Evolutionary conservation across 2,797 vertebrate species (phyloP).

Genomic region (Diplodus sargus): DNA sequence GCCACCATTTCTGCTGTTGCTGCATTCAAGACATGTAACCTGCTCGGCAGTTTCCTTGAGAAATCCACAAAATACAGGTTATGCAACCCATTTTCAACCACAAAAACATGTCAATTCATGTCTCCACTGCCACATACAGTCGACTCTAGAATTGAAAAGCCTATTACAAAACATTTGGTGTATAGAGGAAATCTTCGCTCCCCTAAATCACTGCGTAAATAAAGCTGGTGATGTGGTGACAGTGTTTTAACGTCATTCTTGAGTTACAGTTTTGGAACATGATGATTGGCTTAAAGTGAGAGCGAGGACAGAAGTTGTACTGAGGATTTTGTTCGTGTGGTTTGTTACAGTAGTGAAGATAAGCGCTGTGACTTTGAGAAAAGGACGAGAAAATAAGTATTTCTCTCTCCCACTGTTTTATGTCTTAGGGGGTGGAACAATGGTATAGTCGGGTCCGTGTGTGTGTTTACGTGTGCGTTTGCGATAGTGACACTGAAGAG

Average conservation of each 20-base stretch:
- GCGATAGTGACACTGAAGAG: constrained; percentile 26
- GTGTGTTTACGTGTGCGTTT: not conserved
- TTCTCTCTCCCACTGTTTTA: constrained; percentile 39
- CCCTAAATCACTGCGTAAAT: constrained; percentile 25
- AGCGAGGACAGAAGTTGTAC: constrained; percentile 7
- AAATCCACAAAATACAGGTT: constrained; percentile 4
- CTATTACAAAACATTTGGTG: constrained; percentile 19
- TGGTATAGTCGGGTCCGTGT: not conserved
- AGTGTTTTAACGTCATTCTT: constrained; percentile 38
- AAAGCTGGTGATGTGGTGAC: constrained; percentile 26
- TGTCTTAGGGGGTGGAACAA: constrained; percentile 41
- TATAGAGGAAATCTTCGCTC: constrained; percentile 11
- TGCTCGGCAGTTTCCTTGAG: not conserved
- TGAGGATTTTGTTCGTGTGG: constrained; percentile 2
- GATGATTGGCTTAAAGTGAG: constrained; percentile 8
- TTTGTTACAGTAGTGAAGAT: constrained; percentile 40
- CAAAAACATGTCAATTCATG: constrained; percentile 32
- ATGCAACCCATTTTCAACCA: constrained; percentile 7
- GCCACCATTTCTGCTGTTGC: not conserved
- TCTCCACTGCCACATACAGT: constrained; percentile 36
- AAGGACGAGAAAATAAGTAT: constrained; percentile 39
- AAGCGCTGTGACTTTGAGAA: constrained; percentile 62
- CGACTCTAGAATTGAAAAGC: constrained; percentile 17
- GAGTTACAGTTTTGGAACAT: constrained; percentile 14
- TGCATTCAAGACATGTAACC: not conserved